Conservation (phyloP, 1,140 invertebrate genomes). For the Hirudo medicinalis region DNA sequence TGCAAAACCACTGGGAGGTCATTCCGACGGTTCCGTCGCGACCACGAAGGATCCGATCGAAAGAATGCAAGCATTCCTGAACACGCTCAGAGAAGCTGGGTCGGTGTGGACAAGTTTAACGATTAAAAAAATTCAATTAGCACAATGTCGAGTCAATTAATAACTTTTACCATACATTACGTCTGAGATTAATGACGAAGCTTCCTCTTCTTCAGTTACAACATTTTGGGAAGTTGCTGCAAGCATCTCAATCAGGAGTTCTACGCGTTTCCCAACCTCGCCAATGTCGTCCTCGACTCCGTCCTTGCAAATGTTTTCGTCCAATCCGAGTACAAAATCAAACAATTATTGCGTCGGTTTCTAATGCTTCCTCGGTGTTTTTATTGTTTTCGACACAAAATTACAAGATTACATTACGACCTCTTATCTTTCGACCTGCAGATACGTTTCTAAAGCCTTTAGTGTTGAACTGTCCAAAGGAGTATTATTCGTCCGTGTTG, state of each 20-base stretch:
- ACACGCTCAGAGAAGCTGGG: too few relatives aligned
- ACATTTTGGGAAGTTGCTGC: background rate
- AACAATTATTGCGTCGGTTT: background rate
- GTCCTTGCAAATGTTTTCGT: background rate
- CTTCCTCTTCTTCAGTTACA: background rate
- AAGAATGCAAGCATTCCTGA: too few relatives aligned
- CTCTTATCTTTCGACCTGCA: background rate
- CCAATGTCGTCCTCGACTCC: background rate
- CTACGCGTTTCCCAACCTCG: background rate
- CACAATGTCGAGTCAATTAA: too few relatives aligned
- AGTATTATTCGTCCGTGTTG: background rate
- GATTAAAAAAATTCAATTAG: too few relatives aligned
- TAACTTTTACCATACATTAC: too few relatives aligned
- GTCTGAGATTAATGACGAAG: too few relatives aligned
- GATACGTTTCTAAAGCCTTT: background rate
- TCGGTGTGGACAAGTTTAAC: too few relatives aligned
- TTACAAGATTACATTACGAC: too few relatives aligned
- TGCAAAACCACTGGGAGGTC: too few relatives aligned
- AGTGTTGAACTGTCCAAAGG: background rate
- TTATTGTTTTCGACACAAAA: background rate
- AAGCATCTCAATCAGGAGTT: background rate
- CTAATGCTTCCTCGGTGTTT: background rate
- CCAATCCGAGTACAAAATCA: background rate
- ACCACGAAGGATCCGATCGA: too few relatives aligned
- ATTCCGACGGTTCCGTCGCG: too few relatives aligned